Evolutionary conservation across 2,797 vertebrate genomes (phyloP), one percentile per base, ranked within the genome.

Genomic region (Lophotriccus pileatus): DNA sequence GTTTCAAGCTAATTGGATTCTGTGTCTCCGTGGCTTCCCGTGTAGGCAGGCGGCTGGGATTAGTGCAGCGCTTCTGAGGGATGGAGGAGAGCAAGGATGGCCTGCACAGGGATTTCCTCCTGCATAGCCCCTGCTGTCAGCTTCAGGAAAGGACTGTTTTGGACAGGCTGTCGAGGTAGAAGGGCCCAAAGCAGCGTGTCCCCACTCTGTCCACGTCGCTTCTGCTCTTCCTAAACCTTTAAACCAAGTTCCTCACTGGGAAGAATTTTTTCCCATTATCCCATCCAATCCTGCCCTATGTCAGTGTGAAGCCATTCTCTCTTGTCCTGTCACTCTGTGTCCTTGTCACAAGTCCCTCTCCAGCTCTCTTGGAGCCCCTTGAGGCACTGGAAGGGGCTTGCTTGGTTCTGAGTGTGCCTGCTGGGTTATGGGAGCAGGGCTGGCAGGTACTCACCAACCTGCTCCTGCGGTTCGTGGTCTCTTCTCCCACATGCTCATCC

Each of bases 1-100:
- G 94, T 97, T 96, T 96, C 85, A 77, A 41, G 91, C 97, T 98
- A 97, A 98, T 96, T 97, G 97, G 95, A 97, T 96, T 97, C 96
- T 95, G 60, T 89, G 93, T 93, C 90, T 97, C 93, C 4, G 90
- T 93, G 94, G 89, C 84, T 89, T 66, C 68, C 68, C 6, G 0
- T 62, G 76, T 58, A 95, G 94, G 93, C 89, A 92, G 84, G 77
- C 8, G 8, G 74, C 90, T 52, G 64, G 89, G 92, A 93, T 95
- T 94, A 95, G 89, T 37, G 68, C 60, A 13, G 84, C 39, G 78
- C 73, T 94, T 89, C 88, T 87, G 90, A 86, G 92, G 75, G 89
- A 53, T 0, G 52, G 68, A 73, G 70, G 77, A 89, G 79, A 79
- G 82, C 14, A 5, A 80, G 56, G 79, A 76, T 85, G 87, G 79